Base-by-base conservation (phyloP, 2,888 invertebrate species). In the Brachyptera risi region DNA sequence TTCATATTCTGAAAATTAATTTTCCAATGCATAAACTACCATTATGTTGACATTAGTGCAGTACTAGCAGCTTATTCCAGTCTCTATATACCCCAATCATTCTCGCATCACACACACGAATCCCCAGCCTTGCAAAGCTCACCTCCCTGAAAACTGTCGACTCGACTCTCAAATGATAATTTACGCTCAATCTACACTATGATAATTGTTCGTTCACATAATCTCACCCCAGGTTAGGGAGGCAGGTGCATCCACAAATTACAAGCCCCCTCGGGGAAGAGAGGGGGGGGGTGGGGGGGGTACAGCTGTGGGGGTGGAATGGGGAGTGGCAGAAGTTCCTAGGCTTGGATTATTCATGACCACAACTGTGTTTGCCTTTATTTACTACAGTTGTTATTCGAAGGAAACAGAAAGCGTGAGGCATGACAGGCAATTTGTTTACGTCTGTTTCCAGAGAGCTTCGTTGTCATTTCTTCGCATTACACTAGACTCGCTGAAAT, bases 371-470 rank as follows among this genome's bases (percentile, higher is more conserved):
- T 47, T 47, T 47, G 23, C 47, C 24, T 47, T 47, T 24, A 24
- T 47, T 47, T 24, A 24, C 11, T 21, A 24, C 47, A 24, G 47
- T 24, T 47, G 47, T 47, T 47, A 47, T 47, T 47, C 24, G 47
- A 47, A 47, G 47, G 23, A 21, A 47, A 24, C 23, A 23, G 21
- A 7, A 47, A 24, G 23, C 23, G 21, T 15, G 17, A 21, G 42
- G 42, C 42, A 21, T 47, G 47, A 47, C 47, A 47, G 23, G 47
- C 47, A 47, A 47, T 47, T 47, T 47, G 47, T 47, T 47, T 47
- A 42, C 42, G 42, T 42, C 21, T 42, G 42, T 42, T 21, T 24
- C n/a, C 23, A 47, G 24, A 47, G 47, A 21, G 19, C 24, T 24
- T 9, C 47, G 47, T 24, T 24, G 47, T 47, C 47, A 24, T 47